These are phyloP conservation scores for Epinotia ramella DNA, from an alignment of 2,888 invertebrate genomes.

Conservation along the genomic window DNA sequence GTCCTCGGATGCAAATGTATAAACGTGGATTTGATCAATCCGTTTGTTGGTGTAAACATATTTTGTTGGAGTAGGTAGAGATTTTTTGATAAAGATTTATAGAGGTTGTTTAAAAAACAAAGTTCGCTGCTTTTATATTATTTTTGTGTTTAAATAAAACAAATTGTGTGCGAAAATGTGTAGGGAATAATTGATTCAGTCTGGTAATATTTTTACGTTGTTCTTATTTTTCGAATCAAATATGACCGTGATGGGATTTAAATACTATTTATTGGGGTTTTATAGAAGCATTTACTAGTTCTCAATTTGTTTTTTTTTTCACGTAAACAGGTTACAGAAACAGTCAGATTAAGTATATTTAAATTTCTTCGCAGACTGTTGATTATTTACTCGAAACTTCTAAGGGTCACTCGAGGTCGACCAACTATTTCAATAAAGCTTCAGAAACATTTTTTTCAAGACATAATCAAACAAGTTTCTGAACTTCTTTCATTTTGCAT, in stretches of 20 bases:
- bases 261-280: no score
- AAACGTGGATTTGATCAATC: conserved; percentile 43
- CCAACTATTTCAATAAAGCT: conserved; percentile 36
- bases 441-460: conserved; percentile 29
- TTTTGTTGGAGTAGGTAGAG: background rate
- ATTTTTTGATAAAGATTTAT: background rate
- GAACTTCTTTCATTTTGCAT: conserved; percentile 64
- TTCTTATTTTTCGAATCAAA: no score
- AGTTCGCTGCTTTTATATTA: no score
- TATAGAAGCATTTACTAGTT: background rate
- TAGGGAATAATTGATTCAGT: no score
- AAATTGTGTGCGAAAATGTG: no score
- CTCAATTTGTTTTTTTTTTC: background rate
- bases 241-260: no score
- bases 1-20: conserved; percentile 40
- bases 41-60: background rate
- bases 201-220: no score
- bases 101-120: background rate
- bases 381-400: conserved; percentile 17
- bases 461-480: conserved; percentile 30
- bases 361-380: conserved; percentile 3
- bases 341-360: background rate
- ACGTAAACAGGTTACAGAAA: background rate
- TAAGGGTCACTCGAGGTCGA: conserved; percentile 19
- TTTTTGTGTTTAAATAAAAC: no score